Conservation (phyloP, 1,140 invertebrate species). For the Euglossa dilemma region DNA sequence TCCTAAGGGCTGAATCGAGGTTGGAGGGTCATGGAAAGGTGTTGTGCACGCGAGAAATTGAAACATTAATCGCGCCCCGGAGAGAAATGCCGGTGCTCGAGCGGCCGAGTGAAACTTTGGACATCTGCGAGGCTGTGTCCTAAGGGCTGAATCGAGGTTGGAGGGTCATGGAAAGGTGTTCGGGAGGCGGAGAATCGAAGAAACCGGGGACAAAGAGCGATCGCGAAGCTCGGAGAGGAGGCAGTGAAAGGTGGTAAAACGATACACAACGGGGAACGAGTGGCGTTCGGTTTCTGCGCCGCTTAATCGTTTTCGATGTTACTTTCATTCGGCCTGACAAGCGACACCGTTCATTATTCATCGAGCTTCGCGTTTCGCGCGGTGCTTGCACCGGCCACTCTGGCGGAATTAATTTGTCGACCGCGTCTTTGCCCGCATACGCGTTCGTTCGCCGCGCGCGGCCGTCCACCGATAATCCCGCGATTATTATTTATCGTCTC, state of each 20-base stretch:
- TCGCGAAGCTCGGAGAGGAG: conserved; percentile 8
- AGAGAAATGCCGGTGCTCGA: not conserved
- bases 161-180: not conserved
- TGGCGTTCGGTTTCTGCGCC: not conserved
- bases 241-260: conserved; percentile 40
- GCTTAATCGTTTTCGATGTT: conserved; percentile 60
- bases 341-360: conserved; percentile 62
- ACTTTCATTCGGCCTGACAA: conserved; percentile 56
- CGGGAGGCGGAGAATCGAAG: not conserved
- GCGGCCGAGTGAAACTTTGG: not conserved
- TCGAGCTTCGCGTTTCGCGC: conserved; percentile 42
- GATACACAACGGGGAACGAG: conserved; percentile 2
- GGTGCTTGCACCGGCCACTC: conserved; percentile 15
- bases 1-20: not conserved
- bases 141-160: not conserved
- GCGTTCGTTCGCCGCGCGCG: conserved; percentile 1
- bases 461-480: conserved; percentile 70
- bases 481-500: conserved; percentile 79
- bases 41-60: not conserved
- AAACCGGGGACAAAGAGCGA: conserved; percentile 14
- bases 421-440: too few species aligned
- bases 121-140: not conserved
- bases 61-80: not conserved
- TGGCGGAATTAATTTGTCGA: conserved; percentile 64
- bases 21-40: not conserved